Base-by-base conservation (phyloP, 1,140 invertebrate genomes). In the Nephotettix cincticeps region DNA sequence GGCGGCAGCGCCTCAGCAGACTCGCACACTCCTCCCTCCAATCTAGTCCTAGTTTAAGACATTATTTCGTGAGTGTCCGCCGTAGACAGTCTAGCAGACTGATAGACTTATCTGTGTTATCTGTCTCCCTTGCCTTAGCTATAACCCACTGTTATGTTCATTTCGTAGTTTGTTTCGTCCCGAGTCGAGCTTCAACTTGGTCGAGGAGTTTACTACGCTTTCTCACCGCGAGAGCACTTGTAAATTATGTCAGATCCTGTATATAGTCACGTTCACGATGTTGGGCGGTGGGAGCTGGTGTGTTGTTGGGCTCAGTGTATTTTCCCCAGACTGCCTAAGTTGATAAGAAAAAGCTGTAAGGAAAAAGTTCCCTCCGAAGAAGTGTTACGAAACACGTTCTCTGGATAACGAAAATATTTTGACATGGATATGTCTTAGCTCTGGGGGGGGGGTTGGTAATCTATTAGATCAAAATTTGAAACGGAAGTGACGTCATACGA, bases 41-140 rank as follows among this genome's bases (percentile, higher is more conserved):
- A 27, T 67, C 64, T 67, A 67, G 64, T 67, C 64, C 64, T 43
- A 40, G 64, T 67, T 67, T 67, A 67, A 43, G 36, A 65, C 23
- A 61, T 61, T 61, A 61, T 61, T 61, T 61, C 23, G 56, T 61
- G 56, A 61, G 27, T 61, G 56, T 61, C 56, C 56, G 27, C 56
- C n/a, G 47, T 51, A 51, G 47, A 4, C 47, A 21, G 56, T 27
- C 56, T 25, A 61, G 56, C 27, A 25, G 56, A 23, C 56, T 61
- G 9, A 29, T 23, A 61, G 27, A 36, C 14, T 36, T 61, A 61
- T 61, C 56, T 61, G 56, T 61, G 21, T 14, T 61, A 27, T 27
- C 27, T 61, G 56, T 61, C 56, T 21, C 23, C 56, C 27, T 61
- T 29, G 23, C 27, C 56, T 29, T 29, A 61, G 17, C 47, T 23